Base-by-base conservation (phyloP, 2,113 vertebrate genomes). In the Nesoenas mayeri region DNA sequence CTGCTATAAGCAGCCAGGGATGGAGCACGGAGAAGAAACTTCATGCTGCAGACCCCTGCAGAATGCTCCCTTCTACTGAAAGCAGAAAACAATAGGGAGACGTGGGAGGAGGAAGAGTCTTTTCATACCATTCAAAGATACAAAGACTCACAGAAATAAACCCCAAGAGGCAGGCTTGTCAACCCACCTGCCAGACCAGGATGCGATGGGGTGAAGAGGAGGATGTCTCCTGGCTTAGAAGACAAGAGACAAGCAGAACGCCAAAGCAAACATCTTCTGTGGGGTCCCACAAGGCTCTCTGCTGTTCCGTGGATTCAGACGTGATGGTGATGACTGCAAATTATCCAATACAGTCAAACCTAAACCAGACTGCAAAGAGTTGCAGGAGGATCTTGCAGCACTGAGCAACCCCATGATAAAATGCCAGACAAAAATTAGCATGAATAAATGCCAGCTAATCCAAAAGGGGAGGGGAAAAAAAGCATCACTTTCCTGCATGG, bases 21-120 rank as follows among this genome's bases (percentile, higher is more conserved):
- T 47, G 42, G 51, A 88, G 29, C 5, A 6, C 0, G 15, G 50
- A 83, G 75, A 19, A 64, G 79, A 80, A 91, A 88, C 85, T 91
- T 88, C 69, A 0, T 1, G 4, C 64, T 88, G 57, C 93, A 95
- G 88, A 80, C 69, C 92, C 77, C 83, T 81, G 91, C 91, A 93
- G 70, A 91, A 78, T 69, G 42, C 15, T n/a, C 91, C 66, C 50
- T 89, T 42, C 73, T 53, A 50, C 17, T 79, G 94, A 85, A 50
- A 90, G 88, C 61, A 91, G 72, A 83, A 88, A 67, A 92, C 61
- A 94, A 94, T 48, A 94, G 85, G 86, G 65, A 89, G 65, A 21
- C 6, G 77, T 94, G 78, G 95, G 92, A 87, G 93, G 93, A 92
- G 95, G 85, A 94, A 93, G 79, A 90, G 77, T 28, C 77, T 74